Conservation (phyloP, 2,113 vertebrate species). For the Odocoileus virginianus region DNA sequence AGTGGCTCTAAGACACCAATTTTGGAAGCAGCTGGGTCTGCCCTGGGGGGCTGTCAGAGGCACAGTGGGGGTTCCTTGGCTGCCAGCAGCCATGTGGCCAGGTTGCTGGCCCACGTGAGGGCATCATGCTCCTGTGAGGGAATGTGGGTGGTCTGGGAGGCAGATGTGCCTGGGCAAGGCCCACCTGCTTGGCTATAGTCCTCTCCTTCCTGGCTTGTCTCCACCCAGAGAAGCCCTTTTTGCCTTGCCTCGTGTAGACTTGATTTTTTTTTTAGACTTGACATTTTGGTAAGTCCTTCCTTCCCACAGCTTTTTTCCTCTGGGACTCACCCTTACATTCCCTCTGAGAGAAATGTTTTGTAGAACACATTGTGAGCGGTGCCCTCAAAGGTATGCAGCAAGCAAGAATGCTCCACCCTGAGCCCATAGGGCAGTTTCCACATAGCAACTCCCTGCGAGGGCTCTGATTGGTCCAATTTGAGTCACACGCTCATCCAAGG, state of each 20-base stretch:
- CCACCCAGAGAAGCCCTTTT: neutral
- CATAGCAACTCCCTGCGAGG: neutral
- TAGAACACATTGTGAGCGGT: neutral
- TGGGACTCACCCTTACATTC: neutral
- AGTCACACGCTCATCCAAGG: neutral
- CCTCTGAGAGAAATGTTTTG: neutral
- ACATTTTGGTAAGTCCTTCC: neutral
- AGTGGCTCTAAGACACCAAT: neutral
- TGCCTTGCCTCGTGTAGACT: neutral
- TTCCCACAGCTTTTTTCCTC: neutral
- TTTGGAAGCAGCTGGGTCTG: neutral
- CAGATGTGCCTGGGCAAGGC: neutral
- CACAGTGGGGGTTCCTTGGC: neutral
- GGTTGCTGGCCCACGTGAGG: neutral
- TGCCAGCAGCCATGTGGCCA: neutral
- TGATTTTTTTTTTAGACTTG: neutral
- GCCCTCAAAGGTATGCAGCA: fast-evolving
- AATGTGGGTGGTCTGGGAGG: neutral
- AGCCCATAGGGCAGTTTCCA: neutral
- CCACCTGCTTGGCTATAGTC: neutral
- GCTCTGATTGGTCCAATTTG: neutral
- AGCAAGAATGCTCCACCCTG: neutral
- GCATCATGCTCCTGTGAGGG: neutral
- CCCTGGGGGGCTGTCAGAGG: neutral
- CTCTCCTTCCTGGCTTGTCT: neutral